A percentile compares a stretch with the other conserved stretches of the same genome.
These are phyloP conservation scores for Monomorium pharaonis DNA, from an alignment of 1,140 invertebrate species.

Conservation along the genomic window DNA sequence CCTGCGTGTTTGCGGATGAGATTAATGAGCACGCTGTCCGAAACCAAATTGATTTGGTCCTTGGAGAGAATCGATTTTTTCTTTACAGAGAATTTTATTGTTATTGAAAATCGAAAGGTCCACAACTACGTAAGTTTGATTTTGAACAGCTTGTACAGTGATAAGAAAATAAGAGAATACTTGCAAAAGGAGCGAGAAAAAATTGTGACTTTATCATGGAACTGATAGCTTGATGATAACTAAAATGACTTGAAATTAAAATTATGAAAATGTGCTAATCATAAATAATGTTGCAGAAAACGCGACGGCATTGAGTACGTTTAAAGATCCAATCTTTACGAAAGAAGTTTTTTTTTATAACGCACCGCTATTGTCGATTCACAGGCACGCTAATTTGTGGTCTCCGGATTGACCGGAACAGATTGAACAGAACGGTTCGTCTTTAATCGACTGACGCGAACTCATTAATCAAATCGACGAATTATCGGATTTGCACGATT, in stretches of 20 bases:
- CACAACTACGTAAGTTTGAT: not conserved
- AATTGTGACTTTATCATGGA: not conserved
- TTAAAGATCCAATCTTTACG: not conserved
- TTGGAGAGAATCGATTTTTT: not conserved
- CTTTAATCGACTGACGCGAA: conserved; percentile 55
- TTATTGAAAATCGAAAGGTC: not conserved
- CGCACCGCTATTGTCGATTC: not conserved
- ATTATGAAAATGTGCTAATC: not conserved
- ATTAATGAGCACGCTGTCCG: conserved; percentile 27
- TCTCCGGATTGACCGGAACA: conserved; percentile 1
- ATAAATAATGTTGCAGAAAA: not conserved
- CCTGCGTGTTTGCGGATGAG: not conserved
- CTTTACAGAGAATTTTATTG: not conserved
- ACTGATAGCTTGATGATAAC: no score
- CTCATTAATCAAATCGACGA: conserved; percentile 66
- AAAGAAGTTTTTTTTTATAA: not conserved
- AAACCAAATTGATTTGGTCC: conserved; percentile 26
- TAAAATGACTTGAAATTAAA: not conserved
- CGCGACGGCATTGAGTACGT: not conserved
- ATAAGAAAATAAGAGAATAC: not conserved
- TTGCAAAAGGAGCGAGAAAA: not conserved
- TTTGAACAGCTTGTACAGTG: not conserved
- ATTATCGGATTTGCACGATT: conserved; percentile 62
- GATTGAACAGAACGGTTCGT: conserved; percentile 51
- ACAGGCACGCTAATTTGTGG: conserved; percentile 27